Conservation (phyloP, 2,888 invertebrate genomes). For the Drosophila histrio region DNA sequence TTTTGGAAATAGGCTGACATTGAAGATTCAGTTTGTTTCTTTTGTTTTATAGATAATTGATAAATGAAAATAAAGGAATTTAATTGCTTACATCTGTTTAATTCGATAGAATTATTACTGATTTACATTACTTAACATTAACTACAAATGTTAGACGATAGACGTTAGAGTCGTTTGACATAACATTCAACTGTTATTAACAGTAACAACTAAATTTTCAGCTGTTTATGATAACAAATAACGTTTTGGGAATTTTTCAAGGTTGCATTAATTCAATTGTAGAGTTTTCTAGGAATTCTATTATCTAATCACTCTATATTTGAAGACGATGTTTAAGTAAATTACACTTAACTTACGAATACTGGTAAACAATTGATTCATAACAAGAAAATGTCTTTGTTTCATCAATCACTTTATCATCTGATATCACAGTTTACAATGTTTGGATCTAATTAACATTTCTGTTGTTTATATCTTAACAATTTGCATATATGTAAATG, state of each 20-base stretch:
- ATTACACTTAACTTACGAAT: neutral
- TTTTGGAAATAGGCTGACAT: slow-evolving; percentile 25
- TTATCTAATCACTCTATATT: neutral
- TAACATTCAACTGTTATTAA: neutral
- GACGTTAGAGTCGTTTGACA: neutral
- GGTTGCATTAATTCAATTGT: neutral
- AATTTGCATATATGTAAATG: neutral
- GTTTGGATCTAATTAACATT: neutral
- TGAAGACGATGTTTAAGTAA: neutral
- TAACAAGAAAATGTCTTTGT: neutral
- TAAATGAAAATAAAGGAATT: neutral
- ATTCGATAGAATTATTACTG: neutral
- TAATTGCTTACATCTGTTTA: neutral
- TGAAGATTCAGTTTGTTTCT: slow-evolving; percentile 27
- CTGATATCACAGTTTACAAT: too few relatives aligned
- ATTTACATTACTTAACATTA: neutral
- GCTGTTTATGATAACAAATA: neutral
- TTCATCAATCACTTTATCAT: neutral
- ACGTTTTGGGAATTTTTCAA: neutral
- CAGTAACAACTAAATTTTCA: neutral
- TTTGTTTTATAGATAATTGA: slow-evolving; percentile 7
- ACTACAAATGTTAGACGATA: neutral
- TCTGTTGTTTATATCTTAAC: neutral
- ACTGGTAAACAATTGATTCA: neutral
- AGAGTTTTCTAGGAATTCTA: neutral